Base-by-base conservation (phyloP, 2,888 invertebrate species). In the Lasiommata megera region DNA sequence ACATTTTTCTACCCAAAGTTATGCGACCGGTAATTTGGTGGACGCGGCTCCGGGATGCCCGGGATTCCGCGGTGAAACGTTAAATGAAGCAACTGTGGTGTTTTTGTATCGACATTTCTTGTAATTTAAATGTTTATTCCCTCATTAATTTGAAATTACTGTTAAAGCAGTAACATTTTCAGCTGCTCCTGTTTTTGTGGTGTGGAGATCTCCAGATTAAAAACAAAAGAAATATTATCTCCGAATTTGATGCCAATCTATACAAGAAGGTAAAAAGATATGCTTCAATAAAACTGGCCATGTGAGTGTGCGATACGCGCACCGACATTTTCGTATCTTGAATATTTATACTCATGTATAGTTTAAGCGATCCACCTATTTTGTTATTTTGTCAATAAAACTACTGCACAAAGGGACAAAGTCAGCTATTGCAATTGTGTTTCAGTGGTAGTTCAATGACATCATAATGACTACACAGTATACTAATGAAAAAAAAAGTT, bases 1-100 rank as follows among this genome's bases (percentile, higher is more conserved):
- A 76, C 75, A 74, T 78, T 73, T 69, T 58, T 51, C 70, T 65
- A 61, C 46, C 23, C 59, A 58, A 65, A 76, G 77, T 73, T 82
- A 84, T 80, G 82, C 73, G 74, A 67, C 65, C 69, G 68, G 73
- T 53, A 48, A 60, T 56, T 50, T 44, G 34, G 53, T 53, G 43
- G 56, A 34, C 34, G 50, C 34, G 56, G 23, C 34, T 43, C 28
- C 34, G 54, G 34, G 44, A 51, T 47, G 37, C 56, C 56, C 5
- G n/a, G 41, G 40, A 58, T 57, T 52, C 54, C 37, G 36, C 28
- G 50, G 41, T 58, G 50, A 46, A 44, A 57, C 44, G 57, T 57
- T 48, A 56, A 60, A 60, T 56, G 52, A 56, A 53, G 59, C 55
- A 59, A 59, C 59, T 59, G 59, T 8, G 38, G 50, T 44, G 51